Evolutionary conservation across 2,113 vertebrate species (phyloP), one percentile per base, ranked within the genome.

Genomic region (Cephalophus harveyi): DNA sequence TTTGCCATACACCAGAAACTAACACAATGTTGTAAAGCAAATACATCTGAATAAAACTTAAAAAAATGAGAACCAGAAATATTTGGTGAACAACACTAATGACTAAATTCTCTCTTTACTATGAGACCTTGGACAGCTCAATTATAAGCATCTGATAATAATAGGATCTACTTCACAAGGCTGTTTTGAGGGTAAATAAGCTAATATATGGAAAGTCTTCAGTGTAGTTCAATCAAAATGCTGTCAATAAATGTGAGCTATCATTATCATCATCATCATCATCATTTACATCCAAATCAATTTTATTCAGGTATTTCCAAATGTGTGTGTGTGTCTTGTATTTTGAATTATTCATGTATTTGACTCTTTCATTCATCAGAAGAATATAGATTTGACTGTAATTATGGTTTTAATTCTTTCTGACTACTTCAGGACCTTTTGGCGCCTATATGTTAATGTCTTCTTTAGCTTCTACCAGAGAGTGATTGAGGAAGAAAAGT

Each of bases 1-100:
- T 43, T 74, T 12, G 0, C 36, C 11, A 7, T 74, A 74, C 21
- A 74, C 5, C 36, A 74, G 71, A 74, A 43, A 74, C 11, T 74
- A 74, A 74, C 21, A 43, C 21, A 43, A 25, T 12, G 5, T 25
- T 25, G 3, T 25, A 25, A 74, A 43, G 71, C 71, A 25, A 43
- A 40, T 25, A 74, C 2, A 43, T 43, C 36, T 0, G 0, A 43
- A 25, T 7, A 74, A 43, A 25, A 74, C 71, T 74, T 14, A 14
- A 43, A 25, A 74, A 74, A 74, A 74, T 25, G 19, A 74, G 71
- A 74, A 25, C 36, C 71, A 25, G 71, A 74, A 25, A 74, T 74
- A 74, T 33, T 50, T 79, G 76, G 40, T 19, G 28, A 17, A 14
- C 16, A 81, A 6, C 43, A 50, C 27, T 43, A 43, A 74, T 25